A percentile compares a stretch with the other conserved stretches of the same genome.
Conservation (phyloP, 2,888 invertebrate species). For the Apomyelois bistriatella region DNA sequence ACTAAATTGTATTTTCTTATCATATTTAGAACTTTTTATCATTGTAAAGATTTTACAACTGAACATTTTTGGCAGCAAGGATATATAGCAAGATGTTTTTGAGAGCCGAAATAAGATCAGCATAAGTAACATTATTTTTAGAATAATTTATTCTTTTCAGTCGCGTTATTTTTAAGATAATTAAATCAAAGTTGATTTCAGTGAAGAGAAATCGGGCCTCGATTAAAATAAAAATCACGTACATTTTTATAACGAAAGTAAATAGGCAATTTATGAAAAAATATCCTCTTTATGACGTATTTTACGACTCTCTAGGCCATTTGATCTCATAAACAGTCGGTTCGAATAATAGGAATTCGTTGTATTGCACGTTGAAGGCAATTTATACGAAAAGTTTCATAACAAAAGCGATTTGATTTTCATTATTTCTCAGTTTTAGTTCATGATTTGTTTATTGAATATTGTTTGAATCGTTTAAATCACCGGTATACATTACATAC, state of each 20-base stretch:
- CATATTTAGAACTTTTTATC: too few species aligned
- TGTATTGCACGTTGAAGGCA: constrained; percentile 25
- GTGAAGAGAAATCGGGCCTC: neutral
- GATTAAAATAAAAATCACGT: constrained; percentile 28
- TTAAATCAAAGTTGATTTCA: too few species aligned
- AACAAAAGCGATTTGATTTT: constrained; percentile 30
- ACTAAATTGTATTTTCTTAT: too few species aligned
- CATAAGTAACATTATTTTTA: too few species aligned
- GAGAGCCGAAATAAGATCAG: too few species aligned
- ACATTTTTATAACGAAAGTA: constrained; percentile 32
- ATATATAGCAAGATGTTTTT: too few species aligned
- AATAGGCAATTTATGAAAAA: constrained; percentile 40
- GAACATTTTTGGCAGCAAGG: too few species aligned
- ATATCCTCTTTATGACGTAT: constrained; percentile 32
- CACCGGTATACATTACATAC: too few species aligned
- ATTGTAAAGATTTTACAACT: too few species aligned
- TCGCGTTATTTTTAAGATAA: too few species aligned
- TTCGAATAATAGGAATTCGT: constrained; percentile 33
- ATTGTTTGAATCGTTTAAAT: too few species aligned
- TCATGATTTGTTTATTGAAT: constrained; percentile 2
- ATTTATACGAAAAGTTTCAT: constrained; percentile 38
- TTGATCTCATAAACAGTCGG: constrained; percentile 35
- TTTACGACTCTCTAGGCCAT: constrained; percentile 35
- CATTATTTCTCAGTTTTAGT: constrained; percentile 23
- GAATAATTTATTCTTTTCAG: too few species aligned